Base-by-base conservation (phyloP, 2,888 invertebrate genomes). In the Cepaea hortensis region DNA sequence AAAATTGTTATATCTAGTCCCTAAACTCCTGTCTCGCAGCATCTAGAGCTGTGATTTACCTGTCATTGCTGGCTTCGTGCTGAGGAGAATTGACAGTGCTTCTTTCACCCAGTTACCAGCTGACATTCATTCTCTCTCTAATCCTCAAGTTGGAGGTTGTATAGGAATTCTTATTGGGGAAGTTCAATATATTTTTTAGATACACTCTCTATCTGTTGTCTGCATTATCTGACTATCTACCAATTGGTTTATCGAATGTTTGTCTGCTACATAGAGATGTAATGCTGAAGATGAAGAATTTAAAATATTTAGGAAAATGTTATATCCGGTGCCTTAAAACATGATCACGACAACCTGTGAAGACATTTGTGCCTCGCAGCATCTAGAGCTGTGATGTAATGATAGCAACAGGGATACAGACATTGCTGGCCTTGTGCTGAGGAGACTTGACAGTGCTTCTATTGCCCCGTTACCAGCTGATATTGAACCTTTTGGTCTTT, bases 1-100 rank as follows among this genome's bases (percentile, higher is more conserved):
- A 35, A 35, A 35, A 55, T 6, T 55, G 55, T 55, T 55, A 11
- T 11, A 11, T 55, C 11, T 11, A 11, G 55, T 55, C 7, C 55
- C 55, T 55, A 6, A 35, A 35, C 35, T 1, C 35, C 0, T 35
- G 35, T 35, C 73, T 73, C 75, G 48, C 55, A 73, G 61, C 65
- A 85, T 81, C 85, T 75, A 81, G 81, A 73, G 85, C 46, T 85
- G 73, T 80, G 85, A 76, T 81, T 73, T 81, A 85, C 81, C n/a
- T 46, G n/a, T 81, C 70, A 9, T 35, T 73, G 48, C 70, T 85
- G 85, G 81, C 85, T 85, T 73, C 81, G 85, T 85, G 85, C 85
- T 73, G 23, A 3, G 79, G 72, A 85, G 75, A 81, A 23, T 80
- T 55, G 73, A n/a, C 3, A 46, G 68, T 84, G 80, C 70, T 82